Evolutionary conservation across 2,888 invertebrate genomes (phyloP), one percentile per base, ranked within the genome.

Genomic region (Protodeltote pygarga): DNA sequence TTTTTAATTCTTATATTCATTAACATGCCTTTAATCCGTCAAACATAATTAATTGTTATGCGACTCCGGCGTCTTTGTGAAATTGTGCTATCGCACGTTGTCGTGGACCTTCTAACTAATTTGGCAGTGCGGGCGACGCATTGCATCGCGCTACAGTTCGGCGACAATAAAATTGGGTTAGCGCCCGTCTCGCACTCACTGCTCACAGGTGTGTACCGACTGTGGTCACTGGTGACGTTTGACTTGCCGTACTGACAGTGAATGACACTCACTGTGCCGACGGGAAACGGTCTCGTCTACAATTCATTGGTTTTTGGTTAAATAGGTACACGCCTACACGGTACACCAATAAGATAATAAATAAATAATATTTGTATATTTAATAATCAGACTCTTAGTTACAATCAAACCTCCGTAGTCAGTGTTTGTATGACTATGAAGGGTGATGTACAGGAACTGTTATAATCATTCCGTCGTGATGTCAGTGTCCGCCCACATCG

Each of bases 91-190:
- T 11, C 11, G 24, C 11, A 2, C 8, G 1, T 14, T 8, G 14
- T 28, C 15, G n/a, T 8, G 5, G 17, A 49, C 11, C 57, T 47
- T 55, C 39, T 51, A 33, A 8, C 6, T n/a, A n/a, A 17, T 9
- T 13, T 14, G 35, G 15, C 21, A 29, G 0, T 21, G 28, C 11
- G 3, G 9, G 35, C 47, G 52, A 19, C 19, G 28, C 45, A 33
- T 9, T 4, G 23, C 46, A 31, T 9, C 5, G 28, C 42, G 29
- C 11, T 16, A 33, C 52, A 42, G 5, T 15, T 35, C 46, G 21
- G 37, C 17, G 50, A n/a, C 32, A 35, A 24, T 71, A 70, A n/a
- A n/a, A 75, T 74, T 65, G 65, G 47, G 57, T 71, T 71, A 75
- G 39, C 27, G 58, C 50, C 24, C 21, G 54, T 47, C 62, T 40